phyloP scores from a whole-genome alignment of 2,113 vertebrate genomes.

The Vidua chalybeata region DNA sequence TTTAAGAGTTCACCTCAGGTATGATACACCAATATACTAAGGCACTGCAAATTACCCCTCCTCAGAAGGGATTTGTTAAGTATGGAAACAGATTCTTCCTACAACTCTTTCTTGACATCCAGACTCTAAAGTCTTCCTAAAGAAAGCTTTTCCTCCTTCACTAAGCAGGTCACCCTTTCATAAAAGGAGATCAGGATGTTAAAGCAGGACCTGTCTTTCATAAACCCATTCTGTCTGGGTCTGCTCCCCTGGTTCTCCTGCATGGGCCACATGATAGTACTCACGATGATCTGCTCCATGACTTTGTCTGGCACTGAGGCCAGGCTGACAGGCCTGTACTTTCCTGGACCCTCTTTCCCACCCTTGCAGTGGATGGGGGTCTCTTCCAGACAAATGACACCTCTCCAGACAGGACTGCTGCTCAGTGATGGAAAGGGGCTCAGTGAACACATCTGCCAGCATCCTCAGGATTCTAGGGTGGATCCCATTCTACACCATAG shows the following conservation, averaged over 20 bases:
- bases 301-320: background rate
- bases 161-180: background rate
- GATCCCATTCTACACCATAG: background rate
- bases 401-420: background rate
- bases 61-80: background rate
- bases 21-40: background rate
- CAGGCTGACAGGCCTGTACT: background rate
- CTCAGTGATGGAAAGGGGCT: background rate
- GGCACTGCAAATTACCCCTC: background rate
- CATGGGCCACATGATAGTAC: background rate
- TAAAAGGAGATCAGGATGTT: background rate
- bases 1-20: background rate
- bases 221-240: background rate
- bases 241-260: background rate
- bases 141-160: background rate
- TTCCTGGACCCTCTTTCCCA: background rate
- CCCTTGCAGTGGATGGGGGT: background rate
- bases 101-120: background rate
- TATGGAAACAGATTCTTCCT: background rate
- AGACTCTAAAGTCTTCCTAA: background rate
- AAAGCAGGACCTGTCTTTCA: background rate
- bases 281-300: background rate
- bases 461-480: background rate
- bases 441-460: background rate
- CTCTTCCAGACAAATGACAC: background rate